Conservation (phyloP, 2,888 invertebrate genomes). For the Clepsis dumicolana region DNA sequence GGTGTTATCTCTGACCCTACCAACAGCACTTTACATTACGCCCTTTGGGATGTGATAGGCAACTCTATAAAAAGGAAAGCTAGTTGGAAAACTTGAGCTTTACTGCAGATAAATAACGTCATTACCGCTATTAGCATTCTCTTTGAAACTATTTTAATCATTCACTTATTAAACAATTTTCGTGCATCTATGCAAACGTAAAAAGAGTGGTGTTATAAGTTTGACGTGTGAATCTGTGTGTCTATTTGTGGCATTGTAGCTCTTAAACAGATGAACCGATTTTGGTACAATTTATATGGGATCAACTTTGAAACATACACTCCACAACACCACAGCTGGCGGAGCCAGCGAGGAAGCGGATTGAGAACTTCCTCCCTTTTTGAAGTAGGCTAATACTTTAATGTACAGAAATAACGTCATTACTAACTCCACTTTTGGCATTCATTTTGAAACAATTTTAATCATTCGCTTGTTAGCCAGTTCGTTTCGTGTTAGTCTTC, state of each 20-base stretch:
- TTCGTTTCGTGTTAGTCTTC: slow-evolving; percentile 18
- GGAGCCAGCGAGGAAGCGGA: too few species aligned
- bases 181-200: too few species aligned
- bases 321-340: too few species aligned
- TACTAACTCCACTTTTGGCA: slow-evolving; percentile 1
- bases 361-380: too few species aligned
- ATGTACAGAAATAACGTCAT: background rate
- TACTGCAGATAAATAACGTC: background rate
- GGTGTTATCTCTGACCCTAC: slow-evolving; percentile 8
- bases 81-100: background rate
- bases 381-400: too few species aligned
- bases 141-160: slow-evolving; percentile 6
- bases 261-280: too few species aligned
- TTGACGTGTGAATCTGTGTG: too few species aligned
- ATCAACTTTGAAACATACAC: too few species aligned
- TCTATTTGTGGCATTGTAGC: too few species aligned
- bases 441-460: slow-evolving; percentile 1
- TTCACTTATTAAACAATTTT: background rate
- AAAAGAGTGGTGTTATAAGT: too few species aligned
- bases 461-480: background rate
- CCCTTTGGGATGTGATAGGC: background rate
- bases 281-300: too few species aligned
- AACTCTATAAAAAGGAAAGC: background rate
- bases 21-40: slow-evolving; percentile 12
- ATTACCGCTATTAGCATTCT: slow-evolving; percentile 11